Conservation (phyloP, 2,797 vertebrate species). For the Pipistrellus kuhlii region DNA sequence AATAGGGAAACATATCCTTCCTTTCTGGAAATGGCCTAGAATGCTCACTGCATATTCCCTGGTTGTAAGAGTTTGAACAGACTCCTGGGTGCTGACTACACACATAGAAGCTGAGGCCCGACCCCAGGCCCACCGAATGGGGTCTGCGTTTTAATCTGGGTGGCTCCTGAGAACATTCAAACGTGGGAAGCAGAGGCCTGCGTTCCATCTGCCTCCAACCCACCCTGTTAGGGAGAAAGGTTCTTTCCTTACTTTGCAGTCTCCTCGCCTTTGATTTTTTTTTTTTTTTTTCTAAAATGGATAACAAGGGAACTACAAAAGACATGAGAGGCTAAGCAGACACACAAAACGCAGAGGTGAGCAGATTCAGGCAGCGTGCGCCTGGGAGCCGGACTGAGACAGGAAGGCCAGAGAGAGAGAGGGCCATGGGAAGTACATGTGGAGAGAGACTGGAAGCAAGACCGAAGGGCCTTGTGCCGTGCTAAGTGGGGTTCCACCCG, state of each 20-base stretch:
- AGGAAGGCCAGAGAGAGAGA: background rate
- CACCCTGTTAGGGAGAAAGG: background rate
- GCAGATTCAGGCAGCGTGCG: background rate
- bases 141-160: background rate
- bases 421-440: accelerated
- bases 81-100: background rate
- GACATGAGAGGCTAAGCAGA: background rate
- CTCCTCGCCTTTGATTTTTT: background rate
- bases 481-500: background rate
- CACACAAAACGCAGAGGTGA: background rate
- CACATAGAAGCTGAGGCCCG: background rate
- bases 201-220: background rate
- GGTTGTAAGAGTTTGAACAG: background rate
- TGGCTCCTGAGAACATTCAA: background rate
- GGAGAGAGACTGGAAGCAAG: background rate
- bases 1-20: background rate
- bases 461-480: background rate
- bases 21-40: background rate
- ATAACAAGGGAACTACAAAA: background rate
- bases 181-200: background rate
- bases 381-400: background rate
- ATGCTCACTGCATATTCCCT: background rate
- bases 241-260: background rate
- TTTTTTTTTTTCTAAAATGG: background rate
- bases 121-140: background rate